Evolutionary conservation across 2,797 vertebrate species (phyloP), one percentile per base, ranked within the genome.

Genomic region (Hydrophis major): DNA sequence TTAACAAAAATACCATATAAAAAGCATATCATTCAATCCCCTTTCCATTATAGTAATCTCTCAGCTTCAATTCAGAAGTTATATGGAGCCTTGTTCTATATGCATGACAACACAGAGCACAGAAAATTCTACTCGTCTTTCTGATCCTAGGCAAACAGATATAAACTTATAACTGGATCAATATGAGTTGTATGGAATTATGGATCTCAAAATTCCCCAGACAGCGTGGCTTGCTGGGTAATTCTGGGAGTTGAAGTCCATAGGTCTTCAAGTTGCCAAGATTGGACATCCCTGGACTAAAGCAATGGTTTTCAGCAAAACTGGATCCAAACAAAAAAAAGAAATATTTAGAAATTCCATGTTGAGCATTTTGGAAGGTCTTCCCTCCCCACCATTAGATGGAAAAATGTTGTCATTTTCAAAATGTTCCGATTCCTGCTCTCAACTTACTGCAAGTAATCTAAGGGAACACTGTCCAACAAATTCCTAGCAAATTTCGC

Each of bases 11-110:
- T 61, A 42, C 55, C 87, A 93, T 94, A 93, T 37, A 57, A 95
- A 95, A 87, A 95, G 92, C 74, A 93, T 95, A 93, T 89, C 88
- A 89, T 53, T 94, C 95, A 95, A 92, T 92, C 94, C 94, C 86
- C 59, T 90, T 95, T 87, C 95, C 86, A 61, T 92, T 93, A 20
- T 0, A 94, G 90, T 90, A 94, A 94, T 91, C 91, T 94, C 57
- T 93, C 5, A 47, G 55, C 18, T 42, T 88, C 28, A 20, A 37
- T 87, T 91, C 47, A 78, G 91, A 91, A 86, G 91, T 66, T 37
- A 87, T 94, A 91, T 87, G 25, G 37, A 57, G 53, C 16, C 14
- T 88, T 74, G 32, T 22, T 37, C 42, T 59, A 16, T 78, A 55
- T 53, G 56, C 16, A 59, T 53, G 47, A 47, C 42, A 88, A 55